Conservation (phyloP, 2,888 invertebrate species). For the Cryptocheilus praepositus region DNA sequence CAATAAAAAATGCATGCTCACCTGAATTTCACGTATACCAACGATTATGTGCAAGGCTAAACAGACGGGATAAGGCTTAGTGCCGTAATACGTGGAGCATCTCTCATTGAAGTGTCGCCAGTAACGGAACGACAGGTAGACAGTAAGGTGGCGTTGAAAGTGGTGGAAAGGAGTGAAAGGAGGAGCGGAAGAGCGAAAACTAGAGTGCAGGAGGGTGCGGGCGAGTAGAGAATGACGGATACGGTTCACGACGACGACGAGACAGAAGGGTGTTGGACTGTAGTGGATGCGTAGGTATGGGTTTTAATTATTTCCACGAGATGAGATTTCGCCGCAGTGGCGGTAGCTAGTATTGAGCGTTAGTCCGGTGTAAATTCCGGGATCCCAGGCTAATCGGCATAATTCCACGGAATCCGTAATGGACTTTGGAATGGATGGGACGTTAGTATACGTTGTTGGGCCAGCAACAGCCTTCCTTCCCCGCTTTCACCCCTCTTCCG, state of each 20-base stretch:
- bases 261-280: no score
- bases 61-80: no score
- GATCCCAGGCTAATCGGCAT: constrained; percentile 63
- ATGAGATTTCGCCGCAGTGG: constrained; percentile 58
- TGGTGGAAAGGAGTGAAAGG: constrained; percentile 1
- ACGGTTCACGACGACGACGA: neutral
- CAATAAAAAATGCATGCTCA: no score
- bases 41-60: no score
- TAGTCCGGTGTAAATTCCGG: constrained; percentile 62
- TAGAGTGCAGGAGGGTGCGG: neutral
- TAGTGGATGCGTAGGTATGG: constrained; percentile 43
- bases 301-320: constrained; percentile 64
- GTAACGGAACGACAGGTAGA: constrained; percentile 47
- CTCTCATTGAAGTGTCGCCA: neutral
- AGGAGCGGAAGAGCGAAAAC: neutral
- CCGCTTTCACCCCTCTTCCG: neutral
- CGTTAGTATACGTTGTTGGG: constrained; percentile 43
- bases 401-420: constrained; percentile 65
- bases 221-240: neutral
- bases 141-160: constrained; percentile 12
- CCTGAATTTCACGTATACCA: no score
- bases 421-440: constrained; percentile 58
- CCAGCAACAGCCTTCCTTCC: constrained; percentile 33
- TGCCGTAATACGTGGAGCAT: no score
- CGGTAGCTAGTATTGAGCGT: constrained; percentile 54